phyloP scores from a whole-genome alignment of 2,113 vertebrate genomes.

The Megalops atlanticus region DNA sequence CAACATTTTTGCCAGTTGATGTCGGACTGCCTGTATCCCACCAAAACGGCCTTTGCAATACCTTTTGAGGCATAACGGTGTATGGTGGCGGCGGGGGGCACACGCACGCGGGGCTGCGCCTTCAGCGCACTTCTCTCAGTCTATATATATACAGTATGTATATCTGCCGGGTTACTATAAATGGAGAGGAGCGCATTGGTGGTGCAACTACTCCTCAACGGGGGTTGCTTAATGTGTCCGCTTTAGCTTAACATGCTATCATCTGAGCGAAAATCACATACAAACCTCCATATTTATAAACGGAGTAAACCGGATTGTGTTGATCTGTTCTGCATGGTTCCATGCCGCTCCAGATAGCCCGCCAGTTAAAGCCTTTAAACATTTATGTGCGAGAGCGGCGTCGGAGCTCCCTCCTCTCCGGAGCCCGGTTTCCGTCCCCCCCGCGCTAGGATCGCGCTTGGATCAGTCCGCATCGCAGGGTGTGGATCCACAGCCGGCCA shows the following conservation, averaged over 20 bases:
- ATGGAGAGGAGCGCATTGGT: conserved; percentile 70
- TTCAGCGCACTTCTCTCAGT: conserved; percentile 35
- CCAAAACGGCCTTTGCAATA: not conserved
- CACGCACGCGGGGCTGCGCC: conserved; percentile 23
- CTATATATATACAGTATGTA: conserved; percentile 70
- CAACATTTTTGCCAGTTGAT: not conserved
- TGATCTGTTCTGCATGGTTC: conserved; percentile 3
- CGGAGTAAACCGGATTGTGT: conserved; percentile 22
- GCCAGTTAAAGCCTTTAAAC: conserved; percentile 30
- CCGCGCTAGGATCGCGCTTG: conserved; percentile 45
- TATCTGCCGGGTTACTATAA: conserved; percentile 79
- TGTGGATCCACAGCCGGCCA: conserved; percentile 63
- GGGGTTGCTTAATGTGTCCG: conserved; percentile 38
- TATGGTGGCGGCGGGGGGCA: not conserved
- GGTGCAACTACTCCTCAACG: conserved; percentile 54
- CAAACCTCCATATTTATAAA: conserved; percentile 8
- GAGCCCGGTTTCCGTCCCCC: conserved; percentile 32
- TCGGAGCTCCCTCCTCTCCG: conserved; percentile 36
- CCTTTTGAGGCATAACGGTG: conserved; percentile 4
- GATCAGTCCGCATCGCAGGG: conserved; percentile 66
- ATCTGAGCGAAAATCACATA: not conserved
- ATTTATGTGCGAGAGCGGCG: conserved; percentile 39
- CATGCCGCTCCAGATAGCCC: conserved; percentile 19
- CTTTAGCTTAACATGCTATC: conserved; percentile 16
- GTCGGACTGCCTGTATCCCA: not conserved